Base-by-base conservation (phyloP, 2,113 vertebrate genomes). In the Stigmatopora argus region DNA sequence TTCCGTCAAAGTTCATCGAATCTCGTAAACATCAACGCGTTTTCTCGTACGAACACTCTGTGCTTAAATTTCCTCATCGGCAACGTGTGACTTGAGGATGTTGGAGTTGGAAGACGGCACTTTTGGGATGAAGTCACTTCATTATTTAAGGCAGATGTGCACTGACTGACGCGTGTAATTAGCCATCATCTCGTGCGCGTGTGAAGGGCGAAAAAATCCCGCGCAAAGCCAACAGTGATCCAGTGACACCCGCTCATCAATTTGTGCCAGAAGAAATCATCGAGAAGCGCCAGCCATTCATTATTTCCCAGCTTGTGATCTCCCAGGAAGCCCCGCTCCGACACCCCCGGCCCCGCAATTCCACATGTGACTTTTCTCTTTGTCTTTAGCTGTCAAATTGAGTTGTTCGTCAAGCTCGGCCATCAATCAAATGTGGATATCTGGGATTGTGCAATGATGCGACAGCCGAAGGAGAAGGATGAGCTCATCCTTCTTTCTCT, bases 141-240 rank as follows among this genome's bases (percentile, higher is more conserved):
- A 56, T 56, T 56, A 56, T 56, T 56, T 56, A 56, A 56, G 53
- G 53, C 53, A 56, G 53, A 56, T 56, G 53, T 56, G 53, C 3
- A 31, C 53, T 56, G 53, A 31, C 53, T 56, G 53, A 56, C 53
- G 13, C 14, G 23, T 56, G 21, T 56, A 31, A 31, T 56, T 56
- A 56, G 23, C 26, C 15, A 56, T 56, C 26, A 2, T 56, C 23
- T 23, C 53, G 4, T 12, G n/a, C 21, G n/a, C 3, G 14, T 55
- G 12, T 4, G 23, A 13, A 55, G 14, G 10, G 23, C 53, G 26
- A 13, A 15, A 31, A 55, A 55, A 55, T 31, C 53, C 21, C 53
- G 14, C 14, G 23, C 12, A 55, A 55, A 31, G 21, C 10, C 53
- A 31, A 13, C 26, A 55, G 5, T 55, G 53, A 55, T 55, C 53